A percentile compares a stretch with the other conserved stretches of the same genome.
phyloP scores from a whole-genome alignment of 2,888 invertebrate genomes.

The Apamea epomidion region DNA sequence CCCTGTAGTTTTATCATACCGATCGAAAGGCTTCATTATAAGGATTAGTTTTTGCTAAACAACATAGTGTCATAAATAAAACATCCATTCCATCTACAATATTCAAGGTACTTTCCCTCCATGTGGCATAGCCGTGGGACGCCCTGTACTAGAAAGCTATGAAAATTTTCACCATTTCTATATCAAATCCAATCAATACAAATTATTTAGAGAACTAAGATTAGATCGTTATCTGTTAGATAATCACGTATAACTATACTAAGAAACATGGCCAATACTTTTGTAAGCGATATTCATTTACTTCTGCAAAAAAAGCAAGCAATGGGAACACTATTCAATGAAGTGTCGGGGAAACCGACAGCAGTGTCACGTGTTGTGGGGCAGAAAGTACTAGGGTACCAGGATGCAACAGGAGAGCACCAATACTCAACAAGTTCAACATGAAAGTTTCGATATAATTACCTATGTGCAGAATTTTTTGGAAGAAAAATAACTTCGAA shows the following conservation, averaged over 20 bases:
- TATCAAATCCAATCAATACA: too few relatives aligned
- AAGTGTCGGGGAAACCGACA: background rate
- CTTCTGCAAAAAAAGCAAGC: background rate
- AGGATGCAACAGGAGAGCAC: constrained; percentile 15
- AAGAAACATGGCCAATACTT: background rate
- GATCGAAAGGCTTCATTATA: too few relatives aligned
- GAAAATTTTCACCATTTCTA: too few relatives aligned
- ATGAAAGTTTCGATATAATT: background rate
- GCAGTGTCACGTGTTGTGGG: constrained; percentile 77
- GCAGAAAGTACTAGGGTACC: constrained; percentile 66
- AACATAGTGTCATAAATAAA: too few relatives aligned
- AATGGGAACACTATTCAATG: constrained; percentile 4
- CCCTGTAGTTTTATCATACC: too few relatives aligned
- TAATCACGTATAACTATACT: background rate
- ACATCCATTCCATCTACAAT: too few relatives aligned
- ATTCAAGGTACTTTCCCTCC: too few relatives aligned
- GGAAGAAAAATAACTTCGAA: background rate
- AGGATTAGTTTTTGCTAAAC: too few relatives aligned
- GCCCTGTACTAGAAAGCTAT: too few relatives aligned
- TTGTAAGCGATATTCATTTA: background rate
- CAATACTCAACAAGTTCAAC: background rate
- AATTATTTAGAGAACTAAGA: too few relatives aligned
- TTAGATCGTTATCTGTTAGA: too few relatives aligned
- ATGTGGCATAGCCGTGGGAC: too few relatives aligned
- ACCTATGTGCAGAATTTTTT: background rate